Percentiles rank a stretch among this genome's conserved stretches.
Evolutionary conservation across 2,888 invertebrate genomes (phyloP).

Genomic region (Ochropacha duplaris): DNA sequence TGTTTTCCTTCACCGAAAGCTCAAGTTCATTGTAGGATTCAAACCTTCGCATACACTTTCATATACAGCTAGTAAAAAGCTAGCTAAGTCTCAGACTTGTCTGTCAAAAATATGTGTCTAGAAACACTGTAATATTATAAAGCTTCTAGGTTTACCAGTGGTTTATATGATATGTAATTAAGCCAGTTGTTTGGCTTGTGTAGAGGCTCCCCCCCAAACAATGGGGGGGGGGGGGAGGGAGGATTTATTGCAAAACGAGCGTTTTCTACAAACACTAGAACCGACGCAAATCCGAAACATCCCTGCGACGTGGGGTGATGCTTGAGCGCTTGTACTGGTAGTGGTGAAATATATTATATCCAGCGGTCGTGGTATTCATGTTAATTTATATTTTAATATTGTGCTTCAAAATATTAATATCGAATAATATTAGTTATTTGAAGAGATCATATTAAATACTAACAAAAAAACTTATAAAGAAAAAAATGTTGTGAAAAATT

Average conservation of each 20-base stretch:
- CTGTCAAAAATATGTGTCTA: neutral
- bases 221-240: conserved; percentile 3
- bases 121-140: neutral
- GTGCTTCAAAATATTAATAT: too few relatives aligned
- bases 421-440: too few relatives aligned
- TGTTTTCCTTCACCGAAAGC: too few relatives aligned
- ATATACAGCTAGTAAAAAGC: too few relatives aligned
- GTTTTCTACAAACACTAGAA: conserved; percentile 13
- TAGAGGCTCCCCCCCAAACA: too few relatives aligned
- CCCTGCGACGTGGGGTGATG: neutral
- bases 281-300: conserved; percentile 8
- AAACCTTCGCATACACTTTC: too few relatives aligned
- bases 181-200: conserved; percentile 23
- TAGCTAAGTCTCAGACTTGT: too few relatives aligned
- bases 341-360: neutral
- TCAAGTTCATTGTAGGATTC: too few relatives aligned
- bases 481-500: too few relatives aligned
- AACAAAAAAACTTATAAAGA: too few relatives aligned
- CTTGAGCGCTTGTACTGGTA: neutral
- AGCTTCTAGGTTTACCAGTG: neutral
- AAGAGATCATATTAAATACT: too few relatives aligned
- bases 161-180: conserved; percentile 17
- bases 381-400: too few relatives aligned
- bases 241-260: conserved; percentile 20
- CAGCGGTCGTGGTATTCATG: neutral